These are phyloP conservation scores for Parasteatoda lunata DNA, from an alignment of 2,888 invertebrate genomes.

Conservation along the genomic window DNA sequence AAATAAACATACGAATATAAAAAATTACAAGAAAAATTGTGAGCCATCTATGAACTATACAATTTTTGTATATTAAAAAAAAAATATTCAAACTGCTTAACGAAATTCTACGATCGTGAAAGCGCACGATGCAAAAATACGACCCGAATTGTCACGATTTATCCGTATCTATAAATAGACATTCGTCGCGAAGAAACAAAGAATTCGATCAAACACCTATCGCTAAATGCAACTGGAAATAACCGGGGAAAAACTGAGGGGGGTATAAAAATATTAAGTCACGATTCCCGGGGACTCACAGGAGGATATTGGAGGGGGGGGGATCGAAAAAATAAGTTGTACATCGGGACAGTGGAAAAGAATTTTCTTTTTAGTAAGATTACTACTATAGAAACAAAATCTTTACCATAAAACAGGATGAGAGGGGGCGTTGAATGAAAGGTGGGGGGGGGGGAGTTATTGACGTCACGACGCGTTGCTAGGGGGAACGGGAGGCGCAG, in stretches of 20 bases:
- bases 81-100: no score
- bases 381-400: constrained; percentile 49
- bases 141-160: not conserved
- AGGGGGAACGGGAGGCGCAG: constrained; percentile 47
- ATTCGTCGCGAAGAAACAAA: not conserved
- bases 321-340: constrained; percentile 39
- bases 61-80: no score
- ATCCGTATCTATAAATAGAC: constrained; percentile 22
- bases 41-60: no score
- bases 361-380: constrained; percentile 44
- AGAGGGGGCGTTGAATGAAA: not conserved
- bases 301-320: not conserved
- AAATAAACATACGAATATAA: no score
- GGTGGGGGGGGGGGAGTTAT: constrained; percentile 12
- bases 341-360: constrained; percentile 17
- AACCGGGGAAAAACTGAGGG: not conserved
- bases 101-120: no score
- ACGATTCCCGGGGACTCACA: constrained; percentile 22
- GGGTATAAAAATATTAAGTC: constrained; percentile 8
- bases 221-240: constrained; percentile 9
- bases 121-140: no score
- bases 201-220: constrained; percentile 29
- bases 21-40: no score
- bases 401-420: constrained; percentile 54
- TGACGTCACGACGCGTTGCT: constrained; percentile 60